A percentile compares a stretch with the other conserved stretches of the same genome.
phyloP scores from a whole-genome alignment of 2,888 invertebrate genomes.

The Aphodius granarius region DNA sequence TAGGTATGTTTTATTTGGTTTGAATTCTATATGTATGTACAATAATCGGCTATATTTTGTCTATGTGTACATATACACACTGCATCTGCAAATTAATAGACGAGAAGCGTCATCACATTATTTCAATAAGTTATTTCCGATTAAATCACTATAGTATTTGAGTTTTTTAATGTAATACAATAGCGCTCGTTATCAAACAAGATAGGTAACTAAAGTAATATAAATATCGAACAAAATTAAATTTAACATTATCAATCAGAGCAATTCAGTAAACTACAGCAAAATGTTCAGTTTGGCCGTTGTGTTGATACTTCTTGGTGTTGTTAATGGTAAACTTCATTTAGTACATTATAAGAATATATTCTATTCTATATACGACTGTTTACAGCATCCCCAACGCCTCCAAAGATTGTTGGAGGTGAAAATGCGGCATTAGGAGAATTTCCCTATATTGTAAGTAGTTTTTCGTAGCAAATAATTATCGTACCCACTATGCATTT shows the following conservation, averaged over 20 bases:
- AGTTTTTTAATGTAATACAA: background rate
- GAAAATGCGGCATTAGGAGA: conserved; percentile 32
- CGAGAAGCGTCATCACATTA: background rate
- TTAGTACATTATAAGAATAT: background rate
- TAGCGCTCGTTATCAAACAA: background rate
- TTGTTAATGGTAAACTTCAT: background rate
- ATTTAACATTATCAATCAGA: background rate
- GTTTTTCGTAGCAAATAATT: background rate
- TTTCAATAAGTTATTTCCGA: background rate
- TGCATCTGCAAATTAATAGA: background rate
- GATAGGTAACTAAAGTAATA: background rate
- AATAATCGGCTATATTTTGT: too few species aligned
- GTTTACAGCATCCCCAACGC: background rate
- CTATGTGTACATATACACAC: too few species aligned
- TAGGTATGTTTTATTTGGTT: too few species aligned
- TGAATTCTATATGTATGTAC: too few species aligned
- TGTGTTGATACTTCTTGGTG: background rate
- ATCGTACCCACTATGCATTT: background rate
- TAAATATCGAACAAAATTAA: background rate
- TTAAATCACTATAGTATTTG: background rate
- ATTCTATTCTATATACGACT: background rate
- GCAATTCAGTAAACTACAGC: background rate
- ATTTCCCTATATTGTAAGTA: conserved; percentile 35
- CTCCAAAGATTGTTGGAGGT: conserved; percentile 28
- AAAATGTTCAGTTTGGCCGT: background rate